A percentile compares a stretch with the other conserved stretches of the same genome.
Conservation (phyloP, 2,113 vertebrate species). For the Lampris incognitus region DNA sequence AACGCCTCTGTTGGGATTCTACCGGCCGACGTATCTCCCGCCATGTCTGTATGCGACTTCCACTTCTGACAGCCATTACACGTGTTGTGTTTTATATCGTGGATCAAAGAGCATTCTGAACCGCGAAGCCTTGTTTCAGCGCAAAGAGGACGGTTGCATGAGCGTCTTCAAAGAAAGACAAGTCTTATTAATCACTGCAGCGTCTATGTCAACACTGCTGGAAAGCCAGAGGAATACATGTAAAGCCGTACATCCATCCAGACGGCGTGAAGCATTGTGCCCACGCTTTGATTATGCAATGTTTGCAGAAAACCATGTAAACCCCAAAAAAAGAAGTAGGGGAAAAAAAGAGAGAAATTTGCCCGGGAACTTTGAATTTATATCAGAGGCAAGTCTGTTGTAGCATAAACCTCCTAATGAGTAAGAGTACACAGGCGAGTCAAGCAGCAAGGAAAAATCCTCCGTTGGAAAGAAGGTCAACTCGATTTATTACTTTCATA, state of each 20-base stretch:
- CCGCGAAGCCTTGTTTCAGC: constrained; percentile 63
- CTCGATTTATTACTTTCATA: constrained; percentile 19
- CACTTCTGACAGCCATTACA: constrained; percentile 40
- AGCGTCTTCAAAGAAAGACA: constrained; percentile 74
- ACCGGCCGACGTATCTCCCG: constrained; percentile 50
- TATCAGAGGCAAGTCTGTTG: constrained; percentile 30
- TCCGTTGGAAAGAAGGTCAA: neutral
- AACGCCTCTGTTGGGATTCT: constrained; percentile 44
- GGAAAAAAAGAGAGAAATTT: too few species aligned
- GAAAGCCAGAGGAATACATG: constrained; percentile 56
- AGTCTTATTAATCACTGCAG: constrained; percentile 68
- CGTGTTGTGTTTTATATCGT: constrained; percentile 54
- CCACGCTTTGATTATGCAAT: constrained; percentile 67
- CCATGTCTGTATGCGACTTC: constrained; percentile 38
- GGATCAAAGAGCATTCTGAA: constrained; percentile 78
- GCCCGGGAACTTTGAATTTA: constrained; percentile 7
- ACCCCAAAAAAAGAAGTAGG: constrained; percentile 1
- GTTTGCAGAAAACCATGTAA: constrained; percentile 56
- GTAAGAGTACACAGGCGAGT: neutral
- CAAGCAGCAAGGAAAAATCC: neutral
- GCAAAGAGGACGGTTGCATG: constrained; percentile 54
- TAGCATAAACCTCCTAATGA: constrained; percentile 15
- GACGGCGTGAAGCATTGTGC: constrained; percentile 36
- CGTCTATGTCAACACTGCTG: constrained; percentile 60
- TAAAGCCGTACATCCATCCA: constrained; percentile 30